Percentiles rank a stretch among this genome's conserved stretches.
These are phyloP conservation scores for Ooceraea biroi DNA, from an alignment of 1,140 invertebrate species.

Conservation along the genomic window DNA sequence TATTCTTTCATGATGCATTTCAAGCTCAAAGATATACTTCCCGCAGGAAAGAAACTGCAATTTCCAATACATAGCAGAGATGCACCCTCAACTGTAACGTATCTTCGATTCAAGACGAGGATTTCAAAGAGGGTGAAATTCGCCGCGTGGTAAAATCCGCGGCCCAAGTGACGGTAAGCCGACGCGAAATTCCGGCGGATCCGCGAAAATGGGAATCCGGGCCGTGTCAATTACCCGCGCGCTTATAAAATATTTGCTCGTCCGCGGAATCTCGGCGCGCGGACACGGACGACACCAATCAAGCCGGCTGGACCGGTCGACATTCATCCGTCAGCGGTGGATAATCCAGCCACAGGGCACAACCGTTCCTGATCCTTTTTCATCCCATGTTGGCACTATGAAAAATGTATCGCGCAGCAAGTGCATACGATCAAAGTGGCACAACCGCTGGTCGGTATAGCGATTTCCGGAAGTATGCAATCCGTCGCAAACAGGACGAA, in stretches of 20 bases:
- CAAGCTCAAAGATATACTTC: background rate
- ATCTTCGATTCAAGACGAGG: conserved; percentile 12
- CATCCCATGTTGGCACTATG: conserved; percentile 50
- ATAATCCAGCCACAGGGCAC: conserved; percentile 60
- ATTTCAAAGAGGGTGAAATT: background rate
- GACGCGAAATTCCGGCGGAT: conserved; percentile 48
- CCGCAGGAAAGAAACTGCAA: background rate
- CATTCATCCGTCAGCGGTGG: conserved; percentile 61
- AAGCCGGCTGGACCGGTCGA: conserved; percentile 48
- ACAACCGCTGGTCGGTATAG: conserved; percentile 5
- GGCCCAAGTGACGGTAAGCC: conserved; percentile 49
- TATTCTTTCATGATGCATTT: background rate
- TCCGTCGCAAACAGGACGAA: conserved; percentile 59
- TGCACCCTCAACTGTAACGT: background rate
- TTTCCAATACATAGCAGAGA: background rate
- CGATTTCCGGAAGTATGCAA: conserved; percentile 55
- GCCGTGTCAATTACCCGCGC: conserved; percentile 64
- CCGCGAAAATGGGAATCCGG: conserved; percentile 46
- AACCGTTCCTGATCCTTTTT: conserved; percentile 37
- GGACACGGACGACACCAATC: conserved; percentile 57
- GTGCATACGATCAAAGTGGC: conserved; percentile 48
- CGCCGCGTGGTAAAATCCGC: conserved; percentile 4
- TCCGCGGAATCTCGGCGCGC: conserved; percentile 56
- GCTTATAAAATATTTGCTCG: conserved; percentile 69
- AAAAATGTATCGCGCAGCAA: conserved; percentile 63